phyloP scores from a whole-genome alignment of 2,113 vertebrate genomes.

The Copsychus sechellarum region DNA sequence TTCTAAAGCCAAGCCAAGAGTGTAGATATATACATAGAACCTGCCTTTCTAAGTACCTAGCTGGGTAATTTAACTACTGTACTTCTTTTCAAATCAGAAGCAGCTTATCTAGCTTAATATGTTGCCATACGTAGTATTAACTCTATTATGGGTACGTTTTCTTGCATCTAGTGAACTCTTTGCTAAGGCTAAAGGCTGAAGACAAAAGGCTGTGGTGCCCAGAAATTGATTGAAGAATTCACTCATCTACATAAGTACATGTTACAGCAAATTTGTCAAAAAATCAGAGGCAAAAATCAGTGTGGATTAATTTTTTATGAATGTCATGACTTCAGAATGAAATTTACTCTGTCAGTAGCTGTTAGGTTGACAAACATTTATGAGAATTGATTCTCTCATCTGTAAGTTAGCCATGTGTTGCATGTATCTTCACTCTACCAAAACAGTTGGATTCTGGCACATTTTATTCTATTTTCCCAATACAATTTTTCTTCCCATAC shows the following conservation, averaged over 20 bases:
- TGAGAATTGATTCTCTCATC: background rate
- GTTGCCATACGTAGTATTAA: background rate
- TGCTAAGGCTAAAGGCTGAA: background rate
- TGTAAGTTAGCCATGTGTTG: background rate
- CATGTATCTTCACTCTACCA: background rate
- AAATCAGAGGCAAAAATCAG: background rate
- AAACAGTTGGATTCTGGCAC: background rate
- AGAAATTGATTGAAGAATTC: background rate
- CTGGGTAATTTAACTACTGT: background rate
- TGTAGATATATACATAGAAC: background rate
- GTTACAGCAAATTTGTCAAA: background rate
- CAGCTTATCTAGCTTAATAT: background rate
- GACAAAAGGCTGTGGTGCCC: background rate
- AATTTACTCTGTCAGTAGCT: background rate
- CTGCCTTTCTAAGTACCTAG: background rate
- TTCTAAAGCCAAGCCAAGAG: background rate
- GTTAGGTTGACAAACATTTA: background rate
- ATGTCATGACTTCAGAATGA: background rate
- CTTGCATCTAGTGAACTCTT: background rate
- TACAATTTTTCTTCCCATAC: background rate
- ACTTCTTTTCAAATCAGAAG: background rate
- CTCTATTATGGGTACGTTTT: background rate
- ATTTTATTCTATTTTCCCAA: constrained; percentile 17
- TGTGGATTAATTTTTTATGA: background rate
- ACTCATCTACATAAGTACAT: background rate